A percentile compares a stretch with the other conserved stretches of the same genome.
phyloP scores from a whole-genome alignment of 2,113 vertebrate genomes.

The Jacana jacana region DNA sequence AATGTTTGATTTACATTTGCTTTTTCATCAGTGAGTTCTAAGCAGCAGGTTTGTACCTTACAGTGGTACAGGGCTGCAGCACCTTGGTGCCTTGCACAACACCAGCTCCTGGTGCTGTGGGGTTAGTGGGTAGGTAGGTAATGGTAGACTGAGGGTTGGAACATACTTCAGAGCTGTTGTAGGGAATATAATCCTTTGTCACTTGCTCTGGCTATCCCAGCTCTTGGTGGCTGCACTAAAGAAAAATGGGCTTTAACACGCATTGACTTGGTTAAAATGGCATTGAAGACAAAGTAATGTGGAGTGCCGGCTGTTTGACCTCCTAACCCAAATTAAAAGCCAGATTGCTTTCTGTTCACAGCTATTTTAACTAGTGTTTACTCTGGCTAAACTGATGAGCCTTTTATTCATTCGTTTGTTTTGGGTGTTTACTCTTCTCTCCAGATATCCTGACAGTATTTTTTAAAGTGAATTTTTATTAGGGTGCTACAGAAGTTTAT shows the following conservation, averaged over 20 bases:
- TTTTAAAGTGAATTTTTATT: slow-evolving; percentile 46
- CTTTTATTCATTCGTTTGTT: slow-evolving; percentile 37
- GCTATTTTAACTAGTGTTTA: slow-evolving; percentile 55
- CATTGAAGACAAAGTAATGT: background rate
- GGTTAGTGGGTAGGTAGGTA: background rate
- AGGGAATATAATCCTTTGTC: background rate
- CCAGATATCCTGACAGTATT: slow-evolving; percentile 8
- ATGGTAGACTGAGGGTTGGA: background rate
- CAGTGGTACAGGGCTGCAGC: background rate
- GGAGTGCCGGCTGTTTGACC: slow-evolving; percentile 29
- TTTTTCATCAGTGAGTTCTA: background rate
- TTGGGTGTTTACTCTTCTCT: slow-evolving; percentile 27
- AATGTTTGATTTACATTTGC: background rate
- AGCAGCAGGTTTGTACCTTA: rapidly evolving
- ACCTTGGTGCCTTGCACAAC: background rate
- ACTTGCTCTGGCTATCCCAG: background rate
- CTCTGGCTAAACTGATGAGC: background rate
- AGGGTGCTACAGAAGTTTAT: slow-evolving; percentile 37
- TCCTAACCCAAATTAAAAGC: slow-evolving; percentile 39
- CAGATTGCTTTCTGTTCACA: slow-evolving; percentile 37
- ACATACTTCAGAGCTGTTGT: background rate
- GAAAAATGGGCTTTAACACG: background rate
- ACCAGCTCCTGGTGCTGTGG: rapidly evolving
- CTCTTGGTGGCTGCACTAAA: background rate
- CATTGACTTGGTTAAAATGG: background rate